phyloP scores from a whole-genome alignment of 2,113 vertebrate species.

The Felis catus region F.catus_Fca126_mat1.0 CM031419.1:2701001-2701500 shows the following conservation, averaged over 20 bases:
- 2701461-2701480: accelerated
- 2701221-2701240: too few relatives aligned
- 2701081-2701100: too few relatives aligned
- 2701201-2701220: background rate
- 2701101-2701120: background rate
- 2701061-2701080: background rate
- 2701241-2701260: background rate
- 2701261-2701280: background rate
- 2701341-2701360: background rate
- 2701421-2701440: background rate
- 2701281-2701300: background rate
- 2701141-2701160: background rate
- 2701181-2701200: background rate
- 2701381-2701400: slow-evolving; percentile 16
- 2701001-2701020: background rate
- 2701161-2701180: background rate
- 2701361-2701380: background rate
- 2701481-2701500: background rate
- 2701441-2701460: background rate
- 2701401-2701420: background rate
- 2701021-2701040: too few relatives aligned
- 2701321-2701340: background rate
- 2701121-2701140: background rate
- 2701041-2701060: background rate
- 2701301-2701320: accelerated